These are phyloP conservation scores for Lynx canadensis DNA, from an alignment of 2,113 vertebrate genomes.

Conservation along the genomic window DNA sequence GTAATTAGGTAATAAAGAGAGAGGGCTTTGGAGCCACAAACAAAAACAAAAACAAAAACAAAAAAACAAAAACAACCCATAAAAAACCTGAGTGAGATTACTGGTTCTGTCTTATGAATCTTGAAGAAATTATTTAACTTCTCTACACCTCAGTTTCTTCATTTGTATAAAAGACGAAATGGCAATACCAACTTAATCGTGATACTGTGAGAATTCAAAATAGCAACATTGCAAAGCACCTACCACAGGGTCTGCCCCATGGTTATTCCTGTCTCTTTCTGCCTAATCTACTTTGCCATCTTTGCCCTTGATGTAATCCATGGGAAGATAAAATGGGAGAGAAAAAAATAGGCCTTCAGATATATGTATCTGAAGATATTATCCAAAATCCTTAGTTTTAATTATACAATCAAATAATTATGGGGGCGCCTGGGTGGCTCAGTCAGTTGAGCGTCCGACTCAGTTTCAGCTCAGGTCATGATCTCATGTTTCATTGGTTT, in stretches of 20 bases:
- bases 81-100: not conserved
- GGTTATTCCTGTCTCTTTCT: not conserved
- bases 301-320: not conserved
- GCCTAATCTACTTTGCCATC: not conserved
- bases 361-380: not conserved
- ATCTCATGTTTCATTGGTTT: no score
- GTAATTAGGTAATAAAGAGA: not conserved
- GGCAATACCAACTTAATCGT: not conserved
- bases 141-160: not conserved
- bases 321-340: not conserved
- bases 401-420: slow-evolving; percentile 8
- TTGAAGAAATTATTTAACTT: not conserved
- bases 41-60: not conserved
- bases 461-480: no score
- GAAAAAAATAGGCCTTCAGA: not conserved
- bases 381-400: slow-evolving; percentile 26
- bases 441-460: no score
- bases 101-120: not conserved
- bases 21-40: not conserved
- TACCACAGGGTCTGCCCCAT: not conserved
- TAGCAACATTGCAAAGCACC: not conserved
- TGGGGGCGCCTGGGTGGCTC: no score
- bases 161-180: not conserved
- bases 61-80: not conserved
- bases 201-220: not conserved